Base-by-base conservation (phyloP, 2,797 vertebrate genomes). In the Triplophysa bombifrons region DNA sequence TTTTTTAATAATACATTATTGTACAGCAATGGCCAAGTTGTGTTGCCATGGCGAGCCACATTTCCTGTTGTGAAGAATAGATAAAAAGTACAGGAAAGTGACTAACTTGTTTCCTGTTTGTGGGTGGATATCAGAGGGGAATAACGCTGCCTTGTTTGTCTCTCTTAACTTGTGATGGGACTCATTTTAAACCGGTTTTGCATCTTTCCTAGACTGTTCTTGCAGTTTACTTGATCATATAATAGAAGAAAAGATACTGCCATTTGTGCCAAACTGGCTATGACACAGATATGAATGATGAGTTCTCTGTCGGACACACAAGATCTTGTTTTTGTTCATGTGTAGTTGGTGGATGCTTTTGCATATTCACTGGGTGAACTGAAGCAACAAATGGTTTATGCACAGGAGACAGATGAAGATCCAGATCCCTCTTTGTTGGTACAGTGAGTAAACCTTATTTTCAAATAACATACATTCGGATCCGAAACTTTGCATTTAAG, bases 291-390 rank as follows among this genome's bases (percentile, higher is more conserved):
- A 48, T 46, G 25, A 60, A 72, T 63, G 46, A 51, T 16, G 10
- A 22, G 38, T 67, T 58, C 91, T 44, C 17, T 58, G 11, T 73
- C 76, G 38, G 20, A 85, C 2, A 27, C 19, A 69, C 60, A 50
- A 60, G 25, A 48, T 19, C 51, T 64, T 0, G 22, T 5, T 19
- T 80, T 73, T 5, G 86, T 13, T 88, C 89, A 90, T 89, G 90
- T 86, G 88, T 88, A 98, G 97, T 94, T 98, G 88, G 93, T 98
- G 89, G 95, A 98, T 92, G 94, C 95, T 3, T 96, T 98, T 80
- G 96, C 94, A 38, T 92, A 90, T 61, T 96, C 98, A 93, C 95
- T 98, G 50, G 95, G 94, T 81, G 95, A 96, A 88, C 91, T 98
- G 91, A 96, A 96, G 88, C 96, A 95, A 83, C 96, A 98, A 93